Evolutionary conservation across 64 coral and sea anemone species (phyloP).

Genomic region (Orbicella faveolata): DNA sequence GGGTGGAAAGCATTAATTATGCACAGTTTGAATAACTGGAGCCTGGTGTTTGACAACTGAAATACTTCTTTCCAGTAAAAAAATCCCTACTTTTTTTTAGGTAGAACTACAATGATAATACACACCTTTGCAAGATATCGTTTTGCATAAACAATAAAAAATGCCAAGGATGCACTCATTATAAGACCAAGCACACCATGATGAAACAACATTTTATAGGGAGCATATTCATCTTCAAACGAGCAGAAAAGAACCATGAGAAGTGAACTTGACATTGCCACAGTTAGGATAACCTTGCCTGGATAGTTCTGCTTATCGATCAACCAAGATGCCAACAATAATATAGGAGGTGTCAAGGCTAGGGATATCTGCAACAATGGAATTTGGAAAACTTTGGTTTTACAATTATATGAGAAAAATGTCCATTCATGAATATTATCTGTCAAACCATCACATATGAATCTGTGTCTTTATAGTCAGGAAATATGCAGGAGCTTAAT

Average conservation of each 20-base stretch:
- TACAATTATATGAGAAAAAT: not conserved
- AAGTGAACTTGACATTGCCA: not conserved
- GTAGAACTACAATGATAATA: not conserved
- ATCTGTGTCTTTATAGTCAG: no score
- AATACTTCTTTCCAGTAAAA: no score
- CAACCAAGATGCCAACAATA: constrained; percentile 8
- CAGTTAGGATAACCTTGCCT: not conserved
- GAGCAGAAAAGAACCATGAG: constrained; percentile 27
- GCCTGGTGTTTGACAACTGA: no score
- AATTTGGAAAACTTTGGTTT: not conserved
- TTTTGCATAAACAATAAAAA: constrained; percentile 28
- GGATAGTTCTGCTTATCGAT: not conserved
- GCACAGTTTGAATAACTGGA: no score
- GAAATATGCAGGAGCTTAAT: no score
- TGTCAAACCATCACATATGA: no score
- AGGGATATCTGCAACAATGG: constrained; percentile 9
- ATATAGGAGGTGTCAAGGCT: not conserved
- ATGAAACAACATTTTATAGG: constrained; percentile 11
- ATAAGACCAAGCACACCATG: constrained; percentile 33
- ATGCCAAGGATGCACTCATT: constrained; percentile 1
- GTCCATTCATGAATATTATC: no score
- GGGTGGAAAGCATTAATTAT: no score
- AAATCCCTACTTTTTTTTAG: no score
- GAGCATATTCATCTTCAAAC: constrained; percentile 23
- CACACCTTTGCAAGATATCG: constrained; percentile 20